Base-by-base conservation (phyloP, 2,797 vertebrate species). In the Thaleichthys pacificus region DNA sequence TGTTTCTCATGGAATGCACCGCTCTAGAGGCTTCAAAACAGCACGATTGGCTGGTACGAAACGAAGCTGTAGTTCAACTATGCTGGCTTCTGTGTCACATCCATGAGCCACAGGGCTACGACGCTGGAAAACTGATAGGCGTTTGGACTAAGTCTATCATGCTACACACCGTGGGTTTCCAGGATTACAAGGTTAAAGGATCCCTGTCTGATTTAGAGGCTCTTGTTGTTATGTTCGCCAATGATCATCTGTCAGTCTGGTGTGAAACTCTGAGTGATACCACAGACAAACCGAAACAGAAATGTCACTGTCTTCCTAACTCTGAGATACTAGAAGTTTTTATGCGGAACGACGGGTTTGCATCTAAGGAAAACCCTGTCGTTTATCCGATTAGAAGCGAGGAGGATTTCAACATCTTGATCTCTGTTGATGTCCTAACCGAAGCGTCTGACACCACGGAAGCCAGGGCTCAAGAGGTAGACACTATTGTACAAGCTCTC, bases 1-100 rank as follows among this genome's bases (percentile, higher is more conserved):
- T 38, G n/a, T 47, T n/a, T 47, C 71, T 72, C 19, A 60, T 72
- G 32, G 71, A 72, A n/a, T 60, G 54, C 7, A 35, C 71, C 1
- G 64, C 63, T 0, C 17, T n/a, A 6, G 54, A 67, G 30, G 71
- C 56, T 6, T 72, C 71, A 1, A 51, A 28, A 0, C 12, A 24
- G n/a, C 32, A 5, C 3, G 71, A 72, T n/a, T 72, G 63, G 58
- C 28, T 61, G 17, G 66, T 72, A 14, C 14, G 66, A 15, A 77
- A 77, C 35, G 70, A 72, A 51, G 75, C 75, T 0, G 66, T 73
- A 14, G 69, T 77, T 19, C 6, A 72, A 2, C 15, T 77, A 0
- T 61, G 70, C 35, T 60, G 24, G 61, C 35, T 65, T 0, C 12
- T 66, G 56, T 26, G 51, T 7, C 0, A 12, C 2, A 30, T 42